Evolutionary conservation across 2,888 invertebrate species (phyloP).

Genomic region (Pyrochroa serraticornis): DNA sequence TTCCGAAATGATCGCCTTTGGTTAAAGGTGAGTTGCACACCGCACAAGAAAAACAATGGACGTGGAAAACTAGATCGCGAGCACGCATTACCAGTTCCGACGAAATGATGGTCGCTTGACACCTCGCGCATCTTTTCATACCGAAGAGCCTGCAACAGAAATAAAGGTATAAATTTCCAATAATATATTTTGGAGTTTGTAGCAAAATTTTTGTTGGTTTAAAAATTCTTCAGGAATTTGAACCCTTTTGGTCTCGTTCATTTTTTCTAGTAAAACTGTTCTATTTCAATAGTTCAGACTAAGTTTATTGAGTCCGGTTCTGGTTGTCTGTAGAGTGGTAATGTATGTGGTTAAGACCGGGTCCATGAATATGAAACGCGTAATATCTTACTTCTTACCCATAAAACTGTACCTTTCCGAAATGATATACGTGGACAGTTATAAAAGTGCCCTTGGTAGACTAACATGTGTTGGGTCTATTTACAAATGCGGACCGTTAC

Average conservation of each 20-base stretch:
- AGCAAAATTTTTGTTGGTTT: too few species aligned
- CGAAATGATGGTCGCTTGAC: conserved; percentile 85
- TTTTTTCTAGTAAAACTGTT: too few species aligned
- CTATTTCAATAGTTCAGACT: too few species aligned
- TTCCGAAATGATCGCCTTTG: conserved; percentile 95
- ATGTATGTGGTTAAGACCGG: too few species aligned
- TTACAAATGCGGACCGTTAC: conserved; percentile 39
- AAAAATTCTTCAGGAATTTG: too few species aligned
- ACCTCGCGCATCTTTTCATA: conserved; percentile 86
- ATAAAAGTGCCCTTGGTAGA: conserved; percentile 27
- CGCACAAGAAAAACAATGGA: conserved; percentile 92
- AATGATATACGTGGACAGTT: conserved; percentile 16
- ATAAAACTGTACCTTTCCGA: too few species aligned
- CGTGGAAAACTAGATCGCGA: conserved; percentile 90
- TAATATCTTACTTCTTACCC: too few species aligned
- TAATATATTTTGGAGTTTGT: too few species aligned
- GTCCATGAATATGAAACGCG: too few species aligned
- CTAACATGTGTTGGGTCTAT: conserved; percentile 38
- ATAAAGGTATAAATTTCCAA: conserved; percentile 14
- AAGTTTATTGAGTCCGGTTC: too few species aligned
- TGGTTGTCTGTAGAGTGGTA: too few species aligned
- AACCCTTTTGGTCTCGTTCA: too few species aligned
- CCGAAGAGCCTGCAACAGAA: conserved; percentile 81
- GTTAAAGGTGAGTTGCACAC: conserved; percentile 85
- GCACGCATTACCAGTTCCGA: conserved; percentile 96